Base-by-base conservation (phyloP, 2,113 vertebrate genomes). In the Smithornis capensis region DNA sequence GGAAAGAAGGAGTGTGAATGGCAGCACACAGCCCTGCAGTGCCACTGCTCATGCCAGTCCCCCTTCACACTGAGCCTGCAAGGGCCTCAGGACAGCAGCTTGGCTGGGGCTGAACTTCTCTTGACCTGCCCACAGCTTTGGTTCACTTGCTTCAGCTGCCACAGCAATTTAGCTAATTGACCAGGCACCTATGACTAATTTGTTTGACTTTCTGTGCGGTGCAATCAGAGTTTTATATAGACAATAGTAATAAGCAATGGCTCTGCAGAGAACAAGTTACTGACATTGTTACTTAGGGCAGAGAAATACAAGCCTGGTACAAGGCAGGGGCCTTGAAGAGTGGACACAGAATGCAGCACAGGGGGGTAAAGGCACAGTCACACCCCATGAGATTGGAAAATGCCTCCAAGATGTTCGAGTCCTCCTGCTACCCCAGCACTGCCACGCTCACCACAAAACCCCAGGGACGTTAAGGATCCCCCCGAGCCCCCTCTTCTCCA, bases 231-330 rank as follows among this genome's bases (percentile, higher is more conserved):
- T 50, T 84, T 57, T 47, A 35, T 22, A 40, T 2, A 53, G 59
- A 45, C 27, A 73, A 57, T 4, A 68, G 28, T 22, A 63, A 78
- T 19, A 42, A 69, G 38, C 44, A 28, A 18, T 29, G 24, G 24
- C 12, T 62, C 14, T 18, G 7, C 4, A 69, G 57, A 75, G 49
- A 85, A n/a, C 7, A 9, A 64, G 21, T 52, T 89, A 24, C n/a
- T 49, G 57, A 49, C 19, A 19, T 37, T 7, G 19, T 23, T 53
- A 42, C 1, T 4, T 4, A 45, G 28, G 6, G 19, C 0, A 0
- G 28, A 87, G 60, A 35, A 91, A 59, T 22, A 44, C 33, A 47
- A 70, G 38, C 28, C 22, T 31, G 10, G 6, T 31, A 8, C 1
- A 16, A 47, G 75, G 42, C n/a, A 83, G 38, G 50, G 14, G 29